These are phyloP conservation scores for Enteromius radiatus DNA, from an alignment of 2,797 vertebrate genomes.

Conservation along the genomic window DNA sequence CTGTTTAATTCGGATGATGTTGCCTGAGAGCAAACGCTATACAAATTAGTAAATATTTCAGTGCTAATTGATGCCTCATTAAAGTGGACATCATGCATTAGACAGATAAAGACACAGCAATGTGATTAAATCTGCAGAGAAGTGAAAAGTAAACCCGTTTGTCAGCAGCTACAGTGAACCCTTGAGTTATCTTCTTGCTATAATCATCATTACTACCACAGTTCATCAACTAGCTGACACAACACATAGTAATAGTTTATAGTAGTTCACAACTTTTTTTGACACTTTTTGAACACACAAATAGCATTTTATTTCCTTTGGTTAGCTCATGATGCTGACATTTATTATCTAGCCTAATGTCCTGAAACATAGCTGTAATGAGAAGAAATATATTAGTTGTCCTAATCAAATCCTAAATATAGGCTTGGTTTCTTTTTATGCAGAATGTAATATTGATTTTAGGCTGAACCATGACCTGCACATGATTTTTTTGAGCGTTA, in stretches of 20 bases:
- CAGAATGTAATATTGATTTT: background rate
- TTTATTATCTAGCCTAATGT: background rate
- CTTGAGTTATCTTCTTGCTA: background rate
- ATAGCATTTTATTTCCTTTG: too few species aligned
- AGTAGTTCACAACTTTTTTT: background rate
- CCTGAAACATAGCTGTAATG: background rate
- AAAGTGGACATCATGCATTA: background rate
- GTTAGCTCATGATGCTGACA: background rate
- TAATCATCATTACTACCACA: background rate
- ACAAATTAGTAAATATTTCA: too few species aligned
- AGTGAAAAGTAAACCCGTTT: background rate
- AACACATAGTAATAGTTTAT: too few species aligned
- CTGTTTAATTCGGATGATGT: background rate
- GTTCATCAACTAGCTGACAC: background rate
- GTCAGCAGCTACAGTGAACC: background rate
- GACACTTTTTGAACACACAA: background rate
- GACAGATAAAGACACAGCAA: background rate
- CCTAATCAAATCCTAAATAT: too few species aligned
- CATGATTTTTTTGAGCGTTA: background rate
- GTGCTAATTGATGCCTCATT: too few species aligned
- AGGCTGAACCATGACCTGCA: background rate
- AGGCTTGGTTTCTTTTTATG: background rate
- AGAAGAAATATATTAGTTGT: background rate
- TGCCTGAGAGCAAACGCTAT: too few species aligned
- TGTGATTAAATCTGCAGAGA: background rate